These are phyloP conservation scores for Lontra canadensis DNA, from an alignment of 2,113 vertebrate species.

Conservation along the genomic window DNA sequence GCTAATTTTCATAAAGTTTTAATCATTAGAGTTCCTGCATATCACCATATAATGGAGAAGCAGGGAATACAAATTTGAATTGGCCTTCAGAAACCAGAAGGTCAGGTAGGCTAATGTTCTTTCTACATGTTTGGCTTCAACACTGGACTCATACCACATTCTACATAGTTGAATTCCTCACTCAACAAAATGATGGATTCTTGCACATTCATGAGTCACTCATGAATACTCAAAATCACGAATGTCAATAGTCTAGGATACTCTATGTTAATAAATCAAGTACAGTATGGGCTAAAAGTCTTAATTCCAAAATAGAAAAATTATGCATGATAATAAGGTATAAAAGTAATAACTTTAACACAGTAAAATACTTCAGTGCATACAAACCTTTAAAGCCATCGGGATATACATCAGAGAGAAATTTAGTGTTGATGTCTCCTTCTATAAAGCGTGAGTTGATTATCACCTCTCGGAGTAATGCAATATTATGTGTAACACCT, in stretches of 20 bases:
- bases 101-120: not conserved
- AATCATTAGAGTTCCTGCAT: not conserved
- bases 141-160: not conserved
- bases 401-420: slow-evolving; percentile 96
- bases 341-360: slow-evolving; percentile 24
- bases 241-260: not conserved
- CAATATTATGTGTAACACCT: slow-evolving; percentile 98
- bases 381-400: slow-evolving; percentile 95
- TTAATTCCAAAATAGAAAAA: slow-evolving; percentile 38
- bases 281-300: not conserved
- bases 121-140: not conserved
- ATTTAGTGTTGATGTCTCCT: slow-evolving; percentile 97
- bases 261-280: not conserved
- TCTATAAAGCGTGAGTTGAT: slow-evolving; percentile 93
- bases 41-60: not conserved
- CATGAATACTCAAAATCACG: slow-evolving; percentile 5
- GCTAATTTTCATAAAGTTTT: not conserved
- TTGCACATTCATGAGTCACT: not conserved
- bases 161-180: not conserved
- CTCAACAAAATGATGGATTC: not conserved
- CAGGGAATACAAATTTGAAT: not conserved
- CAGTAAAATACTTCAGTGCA: slow-evolving; percentile 47
- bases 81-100: slow-evolving; percentile 20
- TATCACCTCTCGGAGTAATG: slow-evolving; percentile 95
- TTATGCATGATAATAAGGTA: not conserved